A percentile compares a stretch with the other conserved stretches of the same genome.
Conservation (phyloP, 2,888 invertebrate genomes). For the Exephanes ischioxanthus region DNA sequence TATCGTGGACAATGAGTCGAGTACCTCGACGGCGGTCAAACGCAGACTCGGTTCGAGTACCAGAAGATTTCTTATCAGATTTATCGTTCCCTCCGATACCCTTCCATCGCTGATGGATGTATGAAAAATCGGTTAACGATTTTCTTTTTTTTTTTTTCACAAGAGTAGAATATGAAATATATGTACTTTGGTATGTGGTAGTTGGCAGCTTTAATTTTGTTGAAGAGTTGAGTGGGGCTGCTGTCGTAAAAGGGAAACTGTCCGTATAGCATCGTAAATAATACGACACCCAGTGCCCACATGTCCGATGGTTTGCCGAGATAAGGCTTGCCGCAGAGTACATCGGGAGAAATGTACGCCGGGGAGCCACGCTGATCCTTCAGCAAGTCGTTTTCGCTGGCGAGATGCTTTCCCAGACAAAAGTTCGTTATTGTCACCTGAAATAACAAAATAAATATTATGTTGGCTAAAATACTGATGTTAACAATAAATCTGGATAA, state of each 20-base stretch:
- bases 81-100: conserved; percentile 89
- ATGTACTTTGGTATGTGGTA: conserved; percentile 90
- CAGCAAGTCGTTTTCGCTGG: conserved; percentile 90
- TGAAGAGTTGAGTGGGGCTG: conserved; percentile 90
- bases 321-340: conserved; percentile 91
- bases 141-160: neutral
- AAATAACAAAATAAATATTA: conserved; percentile 13
- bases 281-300: conserved; percentile 93
- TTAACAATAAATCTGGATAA: neutral
- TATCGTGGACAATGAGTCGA: conserved; percentile 87
- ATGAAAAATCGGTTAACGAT: conserved; percentile 40
- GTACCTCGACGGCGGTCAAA: conserved; percentile 89
- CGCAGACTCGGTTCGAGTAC: conserved; percentile 90
- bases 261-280: conserved; percentile 93
- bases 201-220: conserved; percentile 91
- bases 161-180: neutral
- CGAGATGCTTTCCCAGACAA: conserved; percentile 91
- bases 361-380: conserved; percentile 93
- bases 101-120: conserved; percentile 85
- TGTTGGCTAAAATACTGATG: neutral
- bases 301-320: conserved; percentile 93
- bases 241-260: conserved; percentile 94
- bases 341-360: conserved; percentile 93
- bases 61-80: conserved; percentile 89
- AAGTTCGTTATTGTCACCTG: conserved; percentile 91